These are phyloP conservation scores for Uropetala carovei DNA, from an alignment of 2,888 invertebrate genomes.

Conservation along the genomic window DNA sequence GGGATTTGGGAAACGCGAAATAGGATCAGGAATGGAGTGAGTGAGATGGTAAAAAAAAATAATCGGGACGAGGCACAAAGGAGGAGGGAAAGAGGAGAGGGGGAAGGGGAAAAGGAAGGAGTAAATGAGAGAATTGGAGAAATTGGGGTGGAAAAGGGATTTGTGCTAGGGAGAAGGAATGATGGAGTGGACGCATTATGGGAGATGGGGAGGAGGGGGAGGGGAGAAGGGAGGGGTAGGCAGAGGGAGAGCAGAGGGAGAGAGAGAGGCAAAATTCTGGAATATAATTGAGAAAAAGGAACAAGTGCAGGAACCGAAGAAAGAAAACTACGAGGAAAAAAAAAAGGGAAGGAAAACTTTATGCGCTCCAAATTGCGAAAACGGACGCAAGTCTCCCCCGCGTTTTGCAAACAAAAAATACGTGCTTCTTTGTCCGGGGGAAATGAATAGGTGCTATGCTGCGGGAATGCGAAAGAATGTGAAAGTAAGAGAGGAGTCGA, in stretches of 20 bases:
- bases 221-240: too few species aligned
- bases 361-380: too few species aligned
- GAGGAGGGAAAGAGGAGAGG: not conserved
- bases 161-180: conserved; percentile 9
- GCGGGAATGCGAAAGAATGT: too few species aligned
- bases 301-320: too few species aligned
- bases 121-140: conserved; percentile 14
- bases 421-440: not conserved
- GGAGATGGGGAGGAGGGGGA: too few species aligned
- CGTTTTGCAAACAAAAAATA: too few species aligned
- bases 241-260: too few species aligned
- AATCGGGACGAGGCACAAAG: not conserved
- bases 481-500: not conserved
- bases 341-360: too few species aligned
- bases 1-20: not conserved
- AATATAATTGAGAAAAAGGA: too few species aligned
- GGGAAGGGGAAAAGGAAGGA: not conserved
- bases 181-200: not conserved
- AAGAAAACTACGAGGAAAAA: too few species aligned
- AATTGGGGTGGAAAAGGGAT: not conserved
- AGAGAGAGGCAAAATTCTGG: too few species aligned
- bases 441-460: not conserved
- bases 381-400: too few species aligned
- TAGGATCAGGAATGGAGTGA: conserved; percentile 7
- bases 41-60: conserved; percentile 5